Conservation (phyloP, 2,797 vertebrate genomes). For the Glyptemys insculpta region DNA sequence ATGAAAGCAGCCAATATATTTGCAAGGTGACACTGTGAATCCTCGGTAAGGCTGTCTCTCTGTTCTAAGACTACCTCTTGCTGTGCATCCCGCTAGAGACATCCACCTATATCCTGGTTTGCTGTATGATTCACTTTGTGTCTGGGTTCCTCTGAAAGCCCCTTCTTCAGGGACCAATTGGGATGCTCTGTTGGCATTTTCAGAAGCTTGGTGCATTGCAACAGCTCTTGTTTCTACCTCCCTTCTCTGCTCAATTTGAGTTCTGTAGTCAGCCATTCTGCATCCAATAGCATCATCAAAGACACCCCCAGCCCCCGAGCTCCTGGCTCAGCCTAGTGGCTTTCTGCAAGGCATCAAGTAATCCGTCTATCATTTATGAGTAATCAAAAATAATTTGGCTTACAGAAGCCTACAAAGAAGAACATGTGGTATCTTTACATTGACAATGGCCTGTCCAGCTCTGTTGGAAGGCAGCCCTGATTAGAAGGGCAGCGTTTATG, state of each 20-base stretch:
- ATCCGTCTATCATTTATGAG: neutral
- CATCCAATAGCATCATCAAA: neutral
- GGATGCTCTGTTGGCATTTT: neutral
- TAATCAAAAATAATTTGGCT: neutral
- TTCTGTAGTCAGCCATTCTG: neutral
- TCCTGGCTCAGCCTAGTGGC: neutral
- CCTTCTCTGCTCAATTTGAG: fast-evolving
- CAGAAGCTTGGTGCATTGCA: neutral
- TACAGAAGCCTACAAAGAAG: neutral
- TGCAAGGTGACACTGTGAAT: neutral
- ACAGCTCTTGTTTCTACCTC: neutral
- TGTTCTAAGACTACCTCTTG: neutral
- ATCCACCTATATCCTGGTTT: neutral
- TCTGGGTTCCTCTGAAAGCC: neutral
- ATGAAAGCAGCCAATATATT: neutral
- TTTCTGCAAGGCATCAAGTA: neutral
- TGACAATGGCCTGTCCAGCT: neutral
- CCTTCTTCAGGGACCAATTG: neutral
- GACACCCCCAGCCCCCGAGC: neutral
- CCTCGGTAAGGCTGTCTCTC: neutral
- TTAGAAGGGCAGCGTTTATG: neutral
- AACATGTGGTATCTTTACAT: neutral
- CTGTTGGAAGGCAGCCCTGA: neutral
- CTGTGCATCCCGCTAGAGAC: neutral
- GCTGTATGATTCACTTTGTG: neutral